Evolutionary conservation across 2,888 invertebrate genomes (phyloP).

Genomic region (Mystacides longicornis): DNA sequence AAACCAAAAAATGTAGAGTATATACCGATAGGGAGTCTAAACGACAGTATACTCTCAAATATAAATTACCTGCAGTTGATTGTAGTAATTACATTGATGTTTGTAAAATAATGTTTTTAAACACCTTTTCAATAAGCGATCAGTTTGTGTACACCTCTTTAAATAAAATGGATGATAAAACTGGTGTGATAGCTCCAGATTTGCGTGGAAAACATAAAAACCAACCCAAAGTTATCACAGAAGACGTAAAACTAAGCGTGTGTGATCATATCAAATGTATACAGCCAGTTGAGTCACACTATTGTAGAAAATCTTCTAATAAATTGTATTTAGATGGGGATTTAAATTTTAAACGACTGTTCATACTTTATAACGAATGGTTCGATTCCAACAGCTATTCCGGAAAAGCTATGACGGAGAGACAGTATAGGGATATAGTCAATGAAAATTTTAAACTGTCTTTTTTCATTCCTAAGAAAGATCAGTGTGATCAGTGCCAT

Average conservation of each 20-base stretch:
- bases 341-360: neutral
- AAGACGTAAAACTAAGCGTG: neutral
- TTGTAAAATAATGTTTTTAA: no score
- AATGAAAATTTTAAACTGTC: neutral
- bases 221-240: no score
- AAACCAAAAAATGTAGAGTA: no score
- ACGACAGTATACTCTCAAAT: no score
- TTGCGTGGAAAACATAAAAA: no score
- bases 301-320: neutral
- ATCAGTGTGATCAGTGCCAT: neutral
- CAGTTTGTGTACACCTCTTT: no score
- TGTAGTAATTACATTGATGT: no score
- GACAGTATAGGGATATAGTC: constrained; percentile 1
- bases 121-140: no score
- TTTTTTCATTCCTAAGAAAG: neutral
- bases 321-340: neutral
- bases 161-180: no score
- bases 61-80: no score
- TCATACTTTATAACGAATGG: neutral
- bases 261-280: neutral
- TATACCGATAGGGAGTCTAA: no score
- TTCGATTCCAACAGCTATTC: neutral
- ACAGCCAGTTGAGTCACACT: neutral
- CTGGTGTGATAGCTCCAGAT: no score
- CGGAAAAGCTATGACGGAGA: neutral